Base-by-base conservation (phyloP, 2,113 vertebrate genomes). In the Leucopternis melanops region DNA sequence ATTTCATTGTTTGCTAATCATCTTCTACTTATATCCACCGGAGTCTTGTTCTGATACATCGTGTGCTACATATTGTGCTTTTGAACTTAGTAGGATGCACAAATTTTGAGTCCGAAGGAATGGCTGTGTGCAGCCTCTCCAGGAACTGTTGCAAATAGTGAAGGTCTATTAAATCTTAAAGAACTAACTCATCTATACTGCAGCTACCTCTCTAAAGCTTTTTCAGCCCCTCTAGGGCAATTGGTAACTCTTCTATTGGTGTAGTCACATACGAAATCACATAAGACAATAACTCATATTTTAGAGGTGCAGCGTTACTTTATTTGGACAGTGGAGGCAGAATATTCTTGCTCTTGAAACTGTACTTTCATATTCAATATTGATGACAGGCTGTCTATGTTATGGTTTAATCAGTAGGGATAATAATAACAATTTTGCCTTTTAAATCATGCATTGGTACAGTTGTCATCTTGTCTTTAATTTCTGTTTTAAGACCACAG, bases 51-150 rank as follows among this genome's bases (percentile, higher is more conserved):
- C 20, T 57, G 21, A 61, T 67, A 25, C 25, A 31, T 59, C 0
- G 0, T n/a, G 11, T 50, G 38, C 32, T 71, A 10, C 2, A 0
- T 83, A 2, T 2, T 31, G 29, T 81, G 66, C 12, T 86, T 69
- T 71, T 38, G 32, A 63, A 47, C 36, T 31, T 79, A 27, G 32
- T 6, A 18, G 22, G 80, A 50, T 71, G 67, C 21, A 66, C 3
- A 19, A 2, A 34, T 20, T 44, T 66, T 62, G 34, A 62, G 42
- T 86, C 32, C 66, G 65, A 58, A 78, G 45, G 50, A 81, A 27
- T 22, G 32, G 7, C 15, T 70, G 5, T 38, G 38, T 66, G 31
- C 32, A 85, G 25, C 57, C 29, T 75, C 2, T 71, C 50, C 52
- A 71, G 50, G 7, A 58, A 8, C 34, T 11, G 4, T 71, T 73